Conservation (phyloP, 2,113 vertebrate species). For the Lota lota region DNA sequence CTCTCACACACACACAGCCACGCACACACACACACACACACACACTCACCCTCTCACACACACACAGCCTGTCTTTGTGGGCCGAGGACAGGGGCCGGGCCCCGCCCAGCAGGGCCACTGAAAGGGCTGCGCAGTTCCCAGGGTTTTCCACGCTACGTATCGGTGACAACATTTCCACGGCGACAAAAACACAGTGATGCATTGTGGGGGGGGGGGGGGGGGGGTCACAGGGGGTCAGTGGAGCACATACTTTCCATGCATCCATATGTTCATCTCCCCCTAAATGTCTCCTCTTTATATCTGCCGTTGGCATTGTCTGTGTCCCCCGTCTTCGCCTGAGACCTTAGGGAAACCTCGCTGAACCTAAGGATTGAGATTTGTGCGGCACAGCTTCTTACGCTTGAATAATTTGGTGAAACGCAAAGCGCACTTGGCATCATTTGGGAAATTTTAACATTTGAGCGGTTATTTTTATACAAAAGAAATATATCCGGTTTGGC, state of each 20-base stretch:
- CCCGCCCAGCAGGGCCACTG: slow-evolving; percentile 33
- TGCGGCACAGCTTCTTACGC: too few relatives aligned
- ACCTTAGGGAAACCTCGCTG: too few relatives aligned
- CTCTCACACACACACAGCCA: not conserved
- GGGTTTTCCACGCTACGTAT: slow-evolving; percentile 19
- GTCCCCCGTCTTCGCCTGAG: too few relatives aligned
- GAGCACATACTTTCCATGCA: not conserved
- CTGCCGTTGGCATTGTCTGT: too few relatives aligned
- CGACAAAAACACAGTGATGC: slow-evolving; percentile 10
- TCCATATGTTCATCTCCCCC: not conserved
- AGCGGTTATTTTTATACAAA: too few relatives aligned
- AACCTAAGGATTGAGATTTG: too few relatives aligned
- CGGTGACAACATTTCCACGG: slow-evolving; percentile 14
- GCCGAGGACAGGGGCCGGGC: slow-evolving; percentile 26
- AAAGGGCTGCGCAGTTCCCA: slow-evolving; percentile 18
- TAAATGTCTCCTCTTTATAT: not conserved
- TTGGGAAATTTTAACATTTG: too few relatives aligned
- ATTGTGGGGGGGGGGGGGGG: not conserved
- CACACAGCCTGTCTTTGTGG: slow-evolving; percentile 40
- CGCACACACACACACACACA: not conserved
- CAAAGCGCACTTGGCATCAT: too few relatives aligned
- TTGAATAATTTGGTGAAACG: too few relatives aligned
- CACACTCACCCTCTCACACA: not conserved
- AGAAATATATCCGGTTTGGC: too few relatives aligned
- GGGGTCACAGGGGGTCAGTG: not conserved